Percentiles rank a stretch among this genome's conserved stretches.
Conservation (phyloP, 2,888 invertebrate genomes). For the Drosophila gaucha region DNA sequence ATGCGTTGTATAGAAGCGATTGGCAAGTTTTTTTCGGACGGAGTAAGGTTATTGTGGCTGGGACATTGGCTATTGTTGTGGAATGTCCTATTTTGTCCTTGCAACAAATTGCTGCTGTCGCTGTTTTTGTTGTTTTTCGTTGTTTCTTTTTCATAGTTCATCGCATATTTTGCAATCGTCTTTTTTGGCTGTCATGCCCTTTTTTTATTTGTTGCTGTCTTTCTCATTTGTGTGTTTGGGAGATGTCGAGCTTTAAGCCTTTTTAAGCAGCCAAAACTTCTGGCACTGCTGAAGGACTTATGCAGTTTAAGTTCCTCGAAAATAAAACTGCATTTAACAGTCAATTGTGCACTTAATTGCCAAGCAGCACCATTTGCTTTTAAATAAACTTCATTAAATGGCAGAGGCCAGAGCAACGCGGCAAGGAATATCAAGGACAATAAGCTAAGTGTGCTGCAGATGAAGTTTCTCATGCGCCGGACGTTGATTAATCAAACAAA, state of each 20-base stretch:
- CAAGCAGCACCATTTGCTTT: conserved; percentile 7
- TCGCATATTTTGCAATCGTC: conserved; percentile 34
- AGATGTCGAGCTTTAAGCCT: conserved; percentile 11
- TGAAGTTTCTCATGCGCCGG: conserved; percentile 14
- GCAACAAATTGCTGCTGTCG: conserved; percentile 65
- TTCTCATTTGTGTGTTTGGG: conserved; percentile 44
- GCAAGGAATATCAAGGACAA: neutral
- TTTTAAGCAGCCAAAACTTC: conserved; percentile 4
- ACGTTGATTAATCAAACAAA: conserved; percentile 71
- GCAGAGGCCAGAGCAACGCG: neutral
- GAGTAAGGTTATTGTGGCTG: conserved; percentile 32
- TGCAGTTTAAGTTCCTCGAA: conserved; percentile 35
- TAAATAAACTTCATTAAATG: conserved; percentile 41
- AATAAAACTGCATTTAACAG: conserved; percentile 58
- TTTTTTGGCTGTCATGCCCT: conserved; percentile 33
- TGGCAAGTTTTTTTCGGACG: conserved; percentile 51
- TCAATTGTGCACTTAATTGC: conserved; percentile 57
- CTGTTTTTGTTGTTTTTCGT: neutral
- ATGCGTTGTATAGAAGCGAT: conserved; percentile 45
- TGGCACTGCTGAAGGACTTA: conserved; percentile 5
- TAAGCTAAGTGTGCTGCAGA: neutral
- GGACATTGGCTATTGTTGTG: conserved; percentile 65
- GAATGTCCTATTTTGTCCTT: conserved; percentile 71
- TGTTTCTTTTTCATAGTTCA: conserved; percentile 25
- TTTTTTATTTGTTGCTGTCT: neutral